These are phyloP conservation scores for Botia almorhae DNA, from an alignment of 2,797 vertebrate species.

Conservation along the genomic window DNA sequence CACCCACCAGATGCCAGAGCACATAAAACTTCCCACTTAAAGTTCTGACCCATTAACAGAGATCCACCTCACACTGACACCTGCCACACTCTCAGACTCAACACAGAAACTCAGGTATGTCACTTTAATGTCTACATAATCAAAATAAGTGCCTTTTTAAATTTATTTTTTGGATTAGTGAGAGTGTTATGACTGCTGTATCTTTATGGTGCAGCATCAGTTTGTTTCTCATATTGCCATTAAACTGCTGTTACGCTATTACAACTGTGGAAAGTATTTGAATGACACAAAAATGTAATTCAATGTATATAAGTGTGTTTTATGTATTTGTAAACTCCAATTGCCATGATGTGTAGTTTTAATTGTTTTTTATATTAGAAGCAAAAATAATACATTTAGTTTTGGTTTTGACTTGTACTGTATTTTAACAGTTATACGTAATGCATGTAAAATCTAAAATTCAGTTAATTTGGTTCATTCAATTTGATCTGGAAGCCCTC, in stretches of 20 bases:
- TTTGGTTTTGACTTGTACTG: too few relatives aligned
- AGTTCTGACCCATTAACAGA: not conserved
- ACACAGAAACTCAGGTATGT: slow-evolving; percentile 32
- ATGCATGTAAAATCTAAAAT: too few relatives aligned
- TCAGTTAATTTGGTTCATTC: too few relatives aligned
- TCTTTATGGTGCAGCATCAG: not conserved
- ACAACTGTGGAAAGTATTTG: not conserved
- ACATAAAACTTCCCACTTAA: slow-evolving; percentile 33
- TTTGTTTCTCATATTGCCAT: not conserved
- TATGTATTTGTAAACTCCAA: too few relatives aligned
- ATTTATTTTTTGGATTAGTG: not conserved
- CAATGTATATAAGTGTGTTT: too few relatives aligned
- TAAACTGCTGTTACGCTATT: not conserved
- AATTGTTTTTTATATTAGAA: too few relatives aligned
- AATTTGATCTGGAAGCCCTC: too few relatives aligned
- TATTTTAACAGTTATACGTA: too few relatives aligned
- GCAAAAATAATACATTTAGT: too few relatives aligned
- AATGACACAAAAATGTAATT: not conserved
- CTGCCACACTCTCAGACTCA: not conserved
- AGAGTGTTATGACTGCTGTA: not conserved
- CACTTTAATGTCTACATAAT: not conserved
- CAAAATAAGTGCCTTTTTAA: not conserved
- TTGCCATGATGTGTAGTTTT: too few relatives aligned
- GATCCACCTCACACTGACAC: not conserved
- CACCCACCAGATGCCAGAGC: slow-evolving; percentile 15